Evolutionary conservation across 2,797 vertebrate species (phyloP), one percentile per base, ranked within the genome.

Genomic region (Gobio occitaniae): DNA sequence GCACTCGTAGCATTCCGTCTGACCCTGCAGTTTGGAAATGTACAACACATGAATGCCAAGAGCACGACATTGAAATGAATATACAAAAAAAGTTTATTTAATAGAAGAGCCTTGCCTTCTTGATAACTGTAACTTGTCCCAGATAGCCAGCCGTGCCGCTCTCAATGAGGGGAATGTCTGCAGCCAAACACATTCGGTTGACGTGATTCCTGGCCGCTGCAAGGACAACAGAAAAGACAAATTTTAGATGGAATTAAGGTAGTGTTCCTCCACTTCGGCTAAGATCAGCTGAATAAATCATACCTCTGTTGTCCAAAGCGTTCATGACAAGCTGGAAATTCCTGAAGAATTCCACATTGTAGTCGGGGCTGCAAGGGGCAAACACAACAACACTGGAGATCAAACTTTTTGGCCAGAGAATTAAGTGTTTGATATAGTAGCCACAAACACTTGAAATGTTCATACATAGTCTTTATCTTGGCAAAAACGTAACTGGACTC

Each of bases 151-250:
- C 98, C 1, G 97, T 98, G 83, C 98, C 98, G 13, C 98, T 99
- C 92, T 99, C 98, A 88, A 99, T 98, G 80, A 99, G 95, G 89
- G 98, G 97, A 84, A 99, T 95, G 81, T 99, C 97, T 61, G 98
- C 98, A 38, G 98, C 97, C 93, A 99, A 93, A 87, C 98, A 99
- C 98, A 99, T 99, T 91, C 98, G 95, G 94, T 99, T 99, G 84
- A 99, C 98, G 0, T 99, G 98, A 93, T 99, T 99, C 85, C 98
- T 96, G 4, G 98, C 98, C 89, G 96, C 98, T 99, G 83, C 1
- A 89, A 88, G 65, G 82, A 44, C 29, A n/a, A 52, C 11, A 36
- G 5, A 76, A 81, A 4, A 48, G 1, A 2, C 0, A 2, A 0
- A 50, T 19, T 76, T 50, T 29, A 44, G 36, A 19, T 41, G 38